A percentile compares a stretch with the other conserved stretches of the same genome.
Evolutionary conservation across 2,113 vertebrate genomes (phyloP).

Genomic region (Lepus timidus): DNA sequence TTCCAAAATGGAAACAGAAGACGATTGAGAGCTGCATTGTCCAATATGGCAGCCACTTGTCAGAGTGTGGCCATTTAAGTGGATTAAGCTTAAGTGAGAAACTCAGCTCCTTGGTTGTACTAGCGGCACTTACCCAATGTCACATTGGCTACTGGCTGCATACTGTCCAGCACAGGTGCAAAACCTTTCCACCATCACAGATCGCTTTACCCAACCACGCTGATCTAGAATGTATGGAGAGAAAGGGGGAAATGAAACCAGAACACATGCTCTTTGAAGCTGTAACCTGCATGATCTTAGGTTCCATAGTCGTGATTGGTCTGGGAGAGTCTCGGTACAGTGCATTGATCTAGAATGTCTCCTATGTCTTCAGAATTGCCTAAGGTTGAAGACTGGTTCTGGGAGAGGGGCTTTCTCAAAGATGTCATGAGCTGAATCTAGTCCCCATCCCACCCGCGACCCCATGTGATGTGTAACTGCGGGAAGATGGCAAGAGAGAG

Average conservation of each 20-base stretch:
- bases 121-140: accelerated
- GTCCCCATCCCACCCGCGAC: neutral
- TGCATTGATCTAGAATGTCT: neutral
- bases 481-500: neutral
- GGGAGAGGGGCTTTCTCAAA: neutral
- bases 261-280: neutral
- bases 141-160: neutral
- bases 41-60: too few relatives aligned
- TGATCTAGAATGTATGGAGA: neutral
- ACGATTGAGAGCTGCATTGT: neutral
- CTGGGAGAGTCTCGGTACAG: neutral
- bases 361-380: neutral
- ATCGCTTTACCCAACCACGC: neutral
- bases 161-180: too few relatives aligned
- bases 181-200: neutral
- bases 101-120: accelerated
- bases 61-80: neutral
- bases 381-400: neutral
- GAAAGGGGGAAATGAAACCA: neutral
- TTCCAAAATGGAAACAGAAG: neutral
- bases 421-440: neutral
- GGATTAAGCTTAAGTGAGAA: neutral
- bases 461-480: neutral
- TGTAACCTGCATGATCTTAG: neutral
- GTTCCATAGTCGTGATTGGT: too few relatives aligned